Conservation (phyloP, 2,888 invertebrate genomes). For the Macropis europaea region DNA sequence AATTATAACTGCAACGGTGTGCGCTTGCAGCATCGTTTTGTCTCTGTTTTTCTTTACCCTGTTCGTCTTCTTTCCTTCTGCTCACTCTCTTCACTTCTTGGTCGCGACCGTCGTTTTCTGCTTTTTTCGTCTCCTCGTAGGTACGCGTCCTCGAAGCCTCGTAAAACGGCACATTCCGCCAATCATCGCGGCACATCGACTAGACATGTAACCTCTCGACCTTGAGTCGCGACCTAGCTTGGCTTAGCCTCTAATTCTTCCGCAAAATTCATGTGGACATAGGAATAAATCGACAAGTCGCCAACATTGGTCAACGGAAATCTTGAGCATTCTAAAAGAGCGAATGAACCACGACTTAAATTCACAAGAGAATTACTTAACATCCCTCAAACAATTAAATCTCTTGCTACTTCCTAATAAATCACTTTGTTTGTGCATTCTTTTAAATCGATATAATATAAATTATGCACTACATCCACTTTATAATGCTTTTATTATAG, state of each 20-base stretch:
- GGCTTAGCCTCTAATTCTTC: conserved; percentile 44
- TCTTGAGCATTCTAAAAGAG: too few species aligned
- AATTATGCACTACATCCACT: too few species aligned
- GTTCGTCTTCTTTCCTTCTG: conserved; percentile 11
- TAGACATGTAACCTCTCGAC: conserved; percentile 52
- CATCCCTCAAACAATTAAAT: too few species aligned
- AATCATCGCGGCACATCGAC: conserved; percentile 65
- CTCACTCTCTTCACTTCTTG: conserved; percentile 13
- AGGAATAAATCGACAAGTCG: conserved; percentile 53
- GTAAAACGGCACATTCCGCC: conserved; percentile 71
- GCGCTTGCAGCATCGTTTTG: conserved; percentile 44
- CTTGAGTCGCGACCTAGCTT: conserved; percentile 45
- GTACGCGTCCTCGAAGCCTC: conserved; percentile 63
- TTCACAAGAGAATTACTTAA: too few species aligned
- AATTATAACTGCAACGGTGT: conserved; percentile 66
- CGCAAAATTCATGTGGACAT: conserved; percentile 39
- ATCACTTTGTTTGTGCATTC: too few species aligned
- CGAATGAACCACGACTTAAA: too few species aligned
- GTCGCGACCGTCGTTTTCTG: conserved; percentile 14
- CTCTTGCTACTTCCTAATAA: too few species aligned
- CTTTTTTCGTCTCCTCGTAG: conserved; percentile 26
- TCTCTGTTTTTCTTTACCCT: conserved; percentile 8
- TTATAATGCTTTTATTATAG: too few species aligned
- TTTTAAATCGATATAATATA: too few species aligned
- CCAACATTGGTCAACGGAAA: conserved; percentile 13